Percentiles rank a stretch among this genome's conserved stretches.
These are phyloP conservation scores for Alouatta caraya DNA, from an alignment of 2,797 vertebrate genomes.

Conservation along the genomic window DNA sequence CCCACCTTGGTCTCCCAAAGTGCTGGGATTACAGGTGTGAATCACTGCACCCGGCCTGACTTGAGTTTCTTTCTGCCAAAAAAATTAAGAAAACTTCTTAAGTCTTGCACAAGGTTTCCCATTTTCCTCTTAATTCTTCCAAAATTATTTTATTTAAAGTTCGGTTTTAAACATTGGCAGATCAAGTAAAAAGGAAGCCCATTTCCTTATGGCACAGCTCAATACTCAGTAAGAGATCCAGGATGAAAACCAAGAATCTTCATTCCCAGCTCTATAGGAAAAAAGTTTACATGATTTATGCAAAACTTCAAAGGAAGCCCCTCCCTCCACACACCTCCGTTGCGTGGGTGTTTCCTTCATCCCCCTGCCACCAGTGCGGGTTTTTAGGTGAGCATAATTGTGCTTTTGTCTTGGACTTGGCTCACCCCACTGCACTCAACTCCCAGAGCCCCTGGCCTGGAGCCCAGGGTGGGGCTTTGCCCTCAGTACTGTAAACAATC, in stretches of 20 bases:
- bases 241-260: conserved; percentile 41
- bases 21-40: not conserved
- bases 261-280: not conserved
- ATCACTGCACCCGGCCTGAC: not conserved
- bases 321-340: conserved; percentile 42
- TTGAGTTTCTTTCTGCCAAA: conserved; percentile 46
- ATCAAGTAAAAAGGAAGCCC: conserved; percentile 47
- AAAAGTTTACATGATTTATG: conserved; percentile 31
- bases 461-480: conserved; percentile 77
- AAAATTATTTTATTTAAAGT: conserved; percentile 59
- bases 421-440: conserved; percentile 62
- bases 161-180: conserved; percentile 55
- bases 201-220: conserved; percentile 56
- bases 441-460: conserved; percentile 66
- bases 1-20: not conserved
- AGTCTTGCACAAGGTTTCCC: conserved; percentile 47
- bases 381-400: conserved; percentile 69
- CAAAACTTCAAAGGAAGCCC: conserved; percentile 75
- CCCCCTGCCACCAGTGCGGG: conserved; percentile 49
- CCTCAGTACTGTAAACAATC: conserved; percentile 79
- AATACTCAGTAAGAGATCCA: conserved; percentile 30
- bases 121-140: conserved; percentile 65
- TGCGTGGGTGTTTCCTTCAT: conserved; percentile 42
- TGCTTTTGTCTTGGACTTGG: conserved; percentile 78
- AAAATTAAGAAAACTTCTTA: conserved; percentile 38